Percentiles rank a stretch among this genome's conserved stretches.
Evolutionary conservation across 1,140 invertebrate genomes (phyloP).

Genomic region (Drosophila tsacasi): DNA sequence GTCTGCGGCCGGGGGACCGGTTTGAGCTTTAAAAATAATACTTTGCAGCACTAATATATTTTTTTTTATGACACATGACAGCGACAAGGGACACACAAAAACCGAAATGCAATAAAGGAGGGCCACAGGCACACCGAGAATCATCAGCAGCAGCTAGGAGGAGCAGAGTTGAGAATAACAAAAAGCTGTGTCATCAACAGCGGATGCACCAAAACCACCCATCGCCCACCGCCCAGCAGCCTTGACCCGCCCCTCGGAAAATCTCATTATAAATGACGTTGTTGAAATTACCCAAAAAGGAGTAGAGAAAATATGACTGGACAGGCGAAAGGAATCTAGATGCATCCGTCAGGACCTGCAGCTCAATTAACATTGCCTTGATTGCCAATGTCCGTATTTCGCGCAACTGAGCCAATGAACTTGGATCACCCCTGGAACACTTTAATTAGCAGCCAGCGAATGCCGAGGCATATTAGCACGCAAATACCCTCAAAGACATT

Average conservation of each 20-base stretch:
- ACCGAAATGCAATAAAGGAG: slow-evolving; percentile 23
- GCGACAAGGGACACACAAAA: slow-evolving; percentile 1
- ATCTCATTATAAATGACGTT: slow-evolving; percentile 74
- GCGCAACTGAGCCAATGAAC: slow-evolving; percentile 46
- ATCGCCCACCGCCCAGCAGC: neutral
- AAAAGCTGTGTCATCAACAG: slow-evolving; percentile 21
- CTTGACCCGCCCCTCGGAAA: slow-evolving; percentile 31
- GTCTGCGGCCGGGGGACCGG: neutral
- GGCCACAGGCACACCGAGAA: slow-evolving; percentile 9
- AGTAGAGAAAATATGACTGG: slow-evolving; percentile 2
- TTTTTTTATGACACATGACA: slow-evolving; percentile 56
- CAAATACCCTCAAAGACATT: slow-evolving; percentile 7
- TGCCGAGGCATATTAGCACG: slow-evolving; percentile 20
- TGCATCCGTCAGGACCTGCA: neutral
- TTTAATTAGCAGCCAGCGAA: neutral
- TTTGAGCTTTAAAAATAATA: slow-evolving; percentile 63
- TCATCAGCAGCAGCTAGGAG: neutral
- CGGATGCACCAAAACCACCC: slow-evolving; percentile 22
- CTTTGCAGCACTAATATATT: slow-evolving; percentile 51
- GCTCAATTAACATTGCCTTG: neutral
- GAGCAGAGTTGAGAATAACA: neutral
- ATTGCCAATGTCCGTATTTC: neutral
- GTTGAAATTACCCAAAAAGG: slow-evolving; percentile 44
- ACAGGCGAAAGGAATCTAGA: neutral
- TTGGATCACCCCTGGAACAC: slow-evolving; percentile 10